Base-by-base conservation (phyloP, 2,797 vertebrate species). In the Pseudopleuronectes americanus region DNA sequence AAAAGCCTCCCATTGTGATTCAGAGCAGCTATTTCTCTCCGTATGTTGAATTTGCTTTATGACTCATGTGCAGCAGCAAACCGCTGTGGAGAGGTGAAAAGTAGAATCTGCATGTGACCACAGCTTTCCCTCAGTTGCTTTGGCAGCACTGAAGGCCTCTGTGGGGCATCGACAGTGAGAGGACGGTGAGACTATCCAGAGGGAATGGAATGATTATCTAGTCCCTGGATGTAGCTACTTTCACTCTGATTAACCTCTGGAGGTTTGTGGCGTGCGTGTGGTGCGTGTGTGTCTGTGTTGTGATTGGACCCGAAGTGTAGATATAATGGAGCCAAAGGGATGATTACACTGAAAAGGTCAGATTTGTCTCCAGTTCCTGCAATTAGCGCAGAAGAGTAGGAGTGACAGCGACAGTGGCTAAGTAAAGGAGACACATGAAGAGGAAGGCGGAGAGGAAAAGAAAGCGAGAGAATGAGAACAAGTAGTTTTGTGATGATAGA, bases 261-360 rank as follows among this genome's bases (percentile, higher is more conserved):
- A 61, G 78, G 65, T 65, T 71, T 70, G 55, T 14, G 31, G 13
- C 14, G 14, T 26, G 23, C 16, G 7, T 41, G 56, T 57, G 53
- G 38, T 4, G 38, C 12, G n/a, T 36, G 65, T 12, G 68, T 53
- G 60, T 55, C 51, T 24, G 57, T 57, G 26, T 54, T 48, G 73
- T 84, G 71, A 74, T 83, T 81, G 83, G 76, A 76, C 79, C 60
- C 60, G 2, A 62, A 81, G 75, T 84, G 84, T 72, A 79, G 80
- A 81, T 93, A 80, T 94, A 93, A 94, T 94, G 87, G 87, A 92
- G 62, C 87, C 66, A 85, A 86, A 78, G 91, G 89, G 92, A 93
- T 92, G 92, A 90, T 95, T 95, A 93, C 68, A 84, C 78, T 88
- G 87, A 93, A 95, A 96, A 96, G 94, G 94, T 96, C 93, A 93